phyloP scores from a whole-genome alignment of 2,888 invertebrate species.

The Bombylius discolor region DNA sequence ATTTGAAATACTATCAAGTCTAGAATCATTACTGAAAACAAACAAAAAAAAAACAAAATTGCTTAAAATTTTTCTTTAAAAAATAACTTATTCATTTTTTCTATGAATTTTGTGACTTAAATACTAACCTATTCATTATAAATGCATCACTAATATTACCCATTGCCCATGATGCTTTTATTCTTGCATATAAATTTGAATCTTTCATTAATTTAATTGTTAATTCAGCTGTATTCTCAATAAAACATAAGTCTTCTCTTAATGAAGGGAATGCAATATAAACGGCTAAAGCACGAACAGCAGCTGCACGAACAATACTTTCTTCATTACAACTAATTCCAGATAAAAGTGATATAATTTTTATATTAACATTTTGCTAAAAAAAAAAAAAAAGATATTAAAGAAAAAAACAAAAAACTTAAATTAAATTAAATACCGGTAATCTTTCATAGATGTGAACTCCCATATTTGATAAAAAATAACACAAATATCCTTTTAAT shows the following conservation, averaged over 20 bases:
- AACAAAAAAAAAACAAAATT: no score
- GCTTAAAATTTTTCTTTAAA: neutral
- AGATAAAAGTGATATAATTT: constrained; percentile 61
- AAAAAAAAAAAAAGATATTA: constrained; percentile 19
- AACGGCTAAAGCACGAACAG: constrained; percentile 68
- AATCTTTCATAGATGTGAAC: constrained; percentile 54
- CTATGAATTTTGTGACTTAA: neutral
- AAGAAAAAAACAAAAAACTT: constrained; percentile 1
- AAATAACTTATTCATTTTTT: constrained; percentile 2
- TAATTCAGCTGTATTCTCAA: constrained; percentile 67
- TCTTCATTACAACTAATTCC: constrained; percentile 64
- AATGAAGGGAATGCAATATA: constrained; percentile 60
- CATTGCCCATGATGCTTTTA: constrained; percentile 76
- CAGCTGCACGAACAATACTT: constrained; percentile 58
- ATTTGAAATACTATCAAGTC: constrained; percentile 54
- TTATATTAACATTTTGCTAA: constrained; percentile 51
- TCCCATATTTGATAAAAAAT: constrained; percentile 72
- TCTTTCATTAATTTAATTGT: constrained; percentile 54
- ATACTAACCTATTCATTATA: constrained; percentile 50
- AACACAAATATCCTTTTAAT: constrained; percentile 50
- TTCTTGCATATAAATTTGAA: constrained; percentile 50
- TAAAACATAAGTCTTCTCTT: constrained; percentile 50
- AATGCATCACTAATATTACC: constrained; percentile 76
- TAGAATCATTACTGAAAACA: constrained; percentile 40
- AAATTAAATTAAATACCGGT: constrained; percentile 39